These are phyloP conservation scores for Megaustenia siamemsis DNA, from an alignment of 2,888 invertebrate species.

Conservation along the genomic window DNA sequence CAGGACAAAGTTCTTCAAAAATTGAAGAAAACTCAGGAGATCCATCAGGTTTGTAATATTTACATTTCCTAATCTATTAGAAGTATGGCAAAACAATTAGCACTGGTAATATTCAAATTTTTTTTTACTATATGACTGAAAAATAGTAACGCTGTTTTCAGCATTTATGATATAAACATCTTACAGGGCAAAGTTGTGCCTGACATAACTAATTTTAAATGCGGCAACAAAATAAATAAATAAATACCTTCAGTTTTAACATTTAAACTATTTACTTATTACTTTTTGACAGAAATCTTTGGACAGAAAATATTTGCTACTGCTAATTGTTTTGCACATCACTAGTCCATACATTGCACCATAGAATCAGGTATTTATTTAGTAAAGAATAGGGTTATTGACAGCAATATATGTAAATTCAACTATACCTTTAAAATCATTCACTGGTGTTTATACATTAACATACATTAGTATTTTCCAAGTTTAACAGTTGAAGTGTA, in stretches of 20 bases:
- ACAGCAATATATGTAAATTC: too few relatives aligned
- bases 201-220: not conserved
- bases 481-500: too few relatives aligned
- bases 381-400: too few relatives aligned
- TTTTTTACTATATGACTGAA: not conserved
- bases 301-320: not conserved
- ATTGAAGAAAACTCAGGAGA: slow-evolving; percentile 43
- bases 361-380: too few relatives aligned
- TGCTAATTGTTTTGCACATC: slow-evolving; percentile 23
- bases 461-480: too few relatives aligned
- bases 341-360: slow-evolving; percentile 24
- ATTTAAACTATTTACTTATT: too few relatives aligned
- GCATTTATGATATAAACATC: not conserved
- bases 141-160: not conserved
- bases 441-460: too few relatives aligned
- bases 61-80: not conserved
- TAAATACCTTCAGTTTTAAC: too few relatives aligned
- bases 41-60: slow-evolving; percentile 49
- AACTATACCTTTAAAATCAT: too few relatives aligned
- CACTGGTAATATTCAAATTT: not conserved
- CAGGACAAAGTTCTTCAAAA: slow-evolving; percentile 40
- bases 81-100: not conserved
- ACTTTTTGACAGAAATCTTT: too few relatives aligned
- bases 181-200: not conserved
- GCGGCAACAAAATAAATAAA: not conserved